Evolutionary conservation across 1,140 invertebrate genomes (phyloP).

Genomic region (Chrysoperla carnea): DNA sequence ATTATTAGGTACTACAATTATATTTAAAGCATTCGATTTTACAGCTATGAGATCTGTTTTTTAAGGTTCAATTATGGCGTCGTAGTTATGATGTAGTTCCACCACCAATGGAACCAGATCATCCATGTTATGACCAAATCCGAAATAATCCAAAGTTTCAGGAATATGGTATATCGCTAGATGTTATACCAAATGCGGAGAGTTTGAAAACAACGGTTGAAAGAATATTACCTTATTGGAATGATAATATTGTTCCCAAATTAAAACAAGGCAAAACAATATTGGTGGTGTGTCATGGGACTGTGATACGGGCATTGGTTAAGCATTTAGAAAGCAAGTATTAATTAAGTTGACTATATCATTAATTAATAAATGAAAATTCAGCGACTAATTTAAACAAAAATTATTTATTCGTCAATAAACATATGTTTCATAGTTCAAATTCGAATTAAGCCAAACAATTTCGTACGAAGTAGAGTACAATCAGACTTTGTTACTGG

Average conservation of each 20-base stretch:
- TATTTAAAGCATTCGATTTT: slow-evolving; percentile 65
- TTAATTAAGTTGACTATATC: too few species aligned
- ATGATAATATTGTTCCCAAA: slow-evolving; percentile 16
- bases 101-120: slow-evolving; percentile 33
- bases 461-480: too few species aligned
- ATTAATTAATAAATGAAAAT: too few species aligned
- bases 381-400: too few species aligned
- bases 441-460: too few species aligned
- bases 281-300: slow-evolving; percentile 52
- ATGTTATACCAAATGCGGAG: slow-evolving; percentile 40
- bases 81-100: slow-evolving; percentile 46
- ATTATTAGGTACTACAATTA: slow-evolving; percentile 56
- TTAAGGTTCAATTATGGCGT: slow-evolving; percentile 39
- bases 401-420: too few species aligned
- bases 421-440: too few species aligned
- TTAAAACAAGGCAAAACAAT: slow-evolving; percentile 15
- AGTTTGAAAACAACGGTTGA: slow-evolving; percentile 46
- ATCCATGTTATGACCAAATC: slow-evolving; percentile 35
- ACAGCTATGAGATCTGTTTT: slow-evolving; percentile 27
- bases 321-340: slow-evolving; percentile 39
- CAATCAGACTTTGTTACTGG: too few species aligned
- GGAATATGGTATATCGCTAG: slow-evolving; percentile 17
- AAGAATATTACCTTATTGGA: slow-evolving; percentile 46
- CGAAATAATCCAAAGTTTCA: slow-evolving; percentile 28
- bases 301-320: slow-evolving; percentile 46